Percentiles rank a stretch among this genome's conserved stretches.
These are phyloP conservation scores for Candoia aspera DNA, from an alignment of 2,113 vertebrate genomes.

Conservation along the genomic window DNA sequence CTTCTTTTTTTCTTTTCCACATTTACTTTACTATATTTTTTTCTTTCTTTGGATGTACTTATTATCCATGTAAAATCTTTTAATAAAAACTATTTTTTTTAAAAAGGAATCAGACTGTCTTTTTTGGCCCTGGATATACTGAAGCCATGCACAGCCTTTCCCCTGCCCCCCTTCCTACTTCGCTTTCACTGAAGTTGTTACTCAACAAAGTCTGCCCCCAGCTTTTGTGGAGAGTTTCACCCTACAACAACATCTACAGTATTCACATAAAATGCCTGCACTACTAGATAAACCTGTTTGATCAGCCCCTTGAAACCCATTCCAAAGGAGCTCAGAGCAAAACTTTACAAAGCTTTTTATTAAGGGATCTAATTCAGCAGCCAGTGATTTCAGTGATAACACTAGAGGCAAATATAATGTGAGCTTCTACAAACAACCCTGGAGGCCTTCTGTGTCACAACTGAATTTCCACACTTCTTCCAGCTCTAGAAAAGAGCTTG, in stretches of 20 bases:
- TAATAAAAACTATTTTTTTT: not conserved
- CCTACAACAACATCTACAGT: constrained; percentile 15
- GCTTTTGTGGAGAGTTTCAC: constrained; percentile 3
- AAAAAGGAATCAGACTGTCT: not conserved
- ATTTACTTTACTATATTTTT: too few relatives aligned
- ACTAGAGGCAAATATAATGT: not conserved
- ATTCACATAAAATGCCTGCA: constrained; percentile 1
- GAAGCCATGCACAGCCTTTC: not conserved
- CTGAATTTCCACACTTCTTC: not conserved
- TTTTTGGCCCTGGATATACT: not conserved
- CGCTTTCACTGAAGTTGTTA: constrained; percentile 55
- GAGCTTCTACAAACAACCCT: not conserved
- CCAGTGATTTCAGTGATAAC: not conserved
- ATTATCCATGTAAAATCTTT: too few relatives aligned
- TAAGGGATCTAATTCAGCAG: not conserved
- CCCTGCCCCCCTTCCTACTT: constrained; percentile 44
- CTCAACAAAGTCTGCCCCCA: constrained; percentile 11
- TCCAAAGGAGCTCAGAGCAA: not conserved
- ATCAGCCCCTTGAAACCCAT: constrained; percentile 10
- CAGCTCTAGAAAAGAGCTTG: not conserved
- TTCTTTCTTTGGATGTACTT: too few relatives aligned
- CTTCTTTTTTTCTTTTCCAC: too few relatives aligned
- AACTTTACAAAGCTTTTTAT: not conserved
- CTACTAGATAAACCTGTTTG: constrained; percentile 34
- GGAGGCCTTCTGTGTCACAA: not conserved